Evolutionary conservation across 2,888 invertebrate genomes (phyloP), one percentile per base, ranked within the genome.

Genomic region (Leucozona laternaria): DNA sequence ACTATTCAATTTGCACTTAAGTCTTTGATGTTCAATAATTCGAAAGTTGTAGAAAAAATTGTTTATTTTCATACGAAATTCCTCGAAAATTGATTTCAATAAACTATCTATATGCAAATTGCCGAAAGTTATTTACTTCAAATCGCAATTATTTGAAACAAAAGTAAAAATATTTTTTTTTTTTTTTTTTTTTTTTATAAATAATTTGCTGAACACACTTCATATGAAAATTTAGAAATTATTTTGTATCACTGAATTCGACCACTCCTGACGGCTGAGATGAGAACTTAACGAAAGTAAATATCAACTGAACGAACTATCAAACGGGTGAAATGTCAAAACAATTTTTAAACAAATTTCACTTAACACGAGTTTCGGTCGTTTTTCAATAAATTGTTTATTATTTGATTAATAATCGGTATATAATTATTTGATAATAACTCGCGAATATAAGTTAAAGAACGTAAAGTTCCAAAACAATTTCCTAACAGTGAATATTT

Each of bases 291-390:
- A 45, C 55, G 28, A 55, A 55, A 55, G 31, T 28, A 4, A 55
- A 13, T n/a, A 55, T 10, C 8, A 31, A 31, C 55, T 55, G 15
- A n/a, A 55, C 31, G n/a, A 31, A 31, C n/a, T 55, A 17, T n/a
- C n/a, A 15, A 55, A 55, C 28, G 15, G 10, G 28, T 28, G 28
- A 31, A 28, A 28, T 31, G 31, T 31, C 31, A 55, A 55, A 17
- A 28, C 25, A 55, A 55, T 28, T 55, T 31, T 31, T 55, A 55
- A 31, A 55, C 31, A 55, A 53, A 25, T 53, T 53, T 53, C 53
- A 53, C 48, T 48, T 45, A 5, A 28, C 28, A 40, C 2, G 7
- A 8, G 8, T 34, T 34, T 34, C 3, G 37, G 13, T 13, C 13
- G 4, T 43, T 43, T 15, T 15, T n/a, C n/a, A 4, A 6, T n/a